Percentiles rank a stretch among this genome's conserved stretches.
Conservation (phyloP, 2,113 vertebrate species). For the Rhipidura dahli region DNA sequence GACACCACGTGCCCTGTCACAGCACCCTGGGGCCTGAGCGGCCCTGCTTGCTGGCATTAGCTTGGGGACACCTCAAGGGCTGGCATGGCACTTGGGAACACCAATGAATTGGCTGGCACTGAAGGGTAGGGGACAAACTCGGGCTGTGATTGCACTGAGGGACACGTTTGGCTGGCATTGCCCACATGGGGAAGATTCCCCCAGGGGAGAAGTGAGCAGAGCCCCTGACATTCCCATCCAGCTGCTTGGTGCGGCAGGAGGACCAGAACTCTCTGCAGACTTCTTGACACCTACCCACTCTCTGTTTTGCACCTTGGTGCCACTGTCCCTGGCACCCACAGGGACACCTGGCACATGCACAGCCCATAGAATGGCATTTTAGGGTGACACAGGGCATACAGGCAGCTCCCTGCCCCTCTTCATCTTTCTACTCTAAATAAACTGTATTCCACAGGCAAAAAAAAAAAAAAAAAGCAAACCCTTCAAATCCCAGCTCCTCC, state of each 20-base stretch:
- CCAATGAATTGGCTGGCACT: neutral
- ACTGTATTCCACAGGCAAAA: conserved; percentile 29
- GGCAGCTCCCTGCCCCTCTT: neutral
- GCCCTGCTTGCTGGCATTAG: neutral
- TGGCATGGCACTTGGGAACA: neutral
- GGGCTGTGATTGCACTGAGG: neutral
- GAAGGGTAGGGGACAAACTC: neutral
- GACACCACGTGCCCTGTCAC: neutral
- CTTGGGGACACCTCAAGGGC: neutral
- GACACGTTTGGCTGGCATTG: neutral
- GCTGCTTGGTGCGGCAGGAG: neutral
- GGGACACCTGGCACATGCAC: neutral
- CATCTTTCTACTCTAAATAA: conserved; percentile 14
- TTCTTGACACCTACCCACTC: neutral
- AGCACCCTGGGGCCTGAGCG: neutral
- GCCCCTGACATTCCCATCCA: neutral
- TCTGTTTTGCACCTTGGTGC: neutral
- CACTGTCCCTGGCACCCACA: neutral
- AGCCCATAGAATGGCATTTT: neutral
- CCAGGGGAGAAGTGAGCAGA: neutral
- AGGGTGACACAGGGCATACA: fast-evolving
- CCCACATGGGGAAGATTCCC: neutral
- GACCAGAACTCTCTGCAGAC: neutral
- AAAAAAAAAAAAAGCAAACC: conserved; percentile 44
- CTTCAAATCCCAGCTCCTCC: conserved; percentile 17